These are phyloP conservation scores for Vidua macroura DNA, from an alignment of 2,113 vertebrate species.

Conservation along the genomic window DNA sequence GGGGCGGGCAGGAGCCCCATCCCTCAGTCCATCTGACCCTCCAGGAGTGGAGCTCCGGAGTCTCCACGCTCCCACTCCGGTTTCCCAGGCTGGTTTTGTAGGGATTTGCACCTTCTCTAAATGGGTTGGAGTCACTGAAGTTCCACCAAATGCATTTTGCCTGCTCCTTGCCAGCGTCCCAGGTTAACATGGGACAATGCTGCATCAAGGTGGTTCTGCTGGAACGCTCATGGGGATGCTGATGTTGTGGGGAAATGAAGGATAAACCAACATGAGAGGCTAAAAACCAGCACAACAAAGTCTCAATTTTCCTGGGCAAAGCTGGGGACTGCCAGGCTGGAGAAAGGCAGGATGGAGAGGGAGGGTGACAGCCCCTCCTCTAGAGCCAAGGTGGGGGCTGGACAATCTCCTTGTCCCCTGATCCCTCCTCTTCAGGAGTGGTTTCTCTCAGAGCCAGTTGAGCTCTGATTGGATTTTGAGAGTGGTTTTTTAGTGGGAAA, in stretches of 20 bases:
- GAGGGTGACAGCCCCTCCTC: not conserved
- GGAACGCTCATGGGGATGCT: accelerated
- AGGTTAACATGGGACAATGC: not conserved
- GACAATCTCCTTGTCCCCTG: not conserved
- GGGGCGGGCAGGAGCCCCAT: not conserved
- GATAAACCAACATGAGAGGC: not conserved
- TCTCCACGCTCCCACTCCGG: accelerated
- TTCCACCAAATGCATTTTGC: not conserved
- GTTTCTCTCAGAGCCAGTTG: not conserved
- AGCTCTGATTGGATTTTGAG: not conserved
- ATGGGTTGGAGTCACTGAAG: not conserved
- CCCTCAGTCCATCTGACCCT: not conserved
- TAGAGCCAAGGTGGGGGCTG: not conserved
- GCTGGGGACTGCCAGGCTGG: not conserved
- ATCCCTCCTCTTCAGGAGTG: not conserved
- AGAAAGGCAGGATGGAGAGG: not conserved
- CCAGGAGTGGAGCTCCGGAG: accelerated
- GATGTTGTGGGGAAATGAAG: not conserved
- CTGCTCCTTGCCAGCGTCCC: accelerated
- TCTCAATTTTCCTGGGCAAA: not conserved
- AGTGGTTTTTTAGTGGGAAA: not conserved
- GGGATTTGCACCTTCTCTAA: not conserved
- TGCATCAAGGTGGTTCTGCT: not conserved
- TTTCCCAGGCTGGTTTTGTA: not conserved
- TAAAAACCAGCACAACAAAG: not conserved